A percentile compares a stretch with the other conserved stretches of the same genome.
phyloP scores from a whole-genome alignment of 2,797 vertebrate species.

The Dallia pectoralis region DNA sequence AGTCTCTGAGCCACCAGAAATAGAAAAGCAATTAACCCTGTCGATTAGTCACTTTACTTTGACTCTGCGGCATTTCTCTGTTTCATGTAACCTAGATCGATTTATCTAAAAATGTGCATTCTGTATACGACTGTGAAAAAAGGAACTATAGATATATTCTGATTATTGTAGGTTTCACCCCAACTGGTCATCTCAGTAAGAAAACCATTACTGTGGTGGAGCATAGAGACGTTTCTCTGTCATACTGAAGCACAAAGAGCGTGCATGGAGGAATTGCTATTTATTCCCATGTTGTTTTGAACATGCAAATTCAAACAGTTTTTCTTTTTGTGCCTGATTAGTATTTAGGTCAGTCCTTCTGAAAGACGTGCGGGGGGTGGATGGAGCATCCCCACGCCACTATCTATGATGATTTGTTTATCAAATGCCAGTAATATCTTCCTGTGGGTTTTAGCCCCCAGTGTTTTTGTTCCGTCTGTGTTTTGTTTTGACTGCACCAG shows the following conservation, averaged over 20 bases:
- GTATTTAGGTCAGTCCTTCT: constrained; percentile 26
- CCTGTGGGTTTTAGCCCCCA: not conserved
- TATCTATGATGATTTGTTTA: constrained; percentile 12
- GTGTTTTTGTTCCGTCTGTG: not conserved
- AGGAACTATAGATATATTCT: not conserved
- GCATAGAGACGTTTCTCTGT: not conserved
- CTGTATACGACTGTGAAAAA: not conserved
- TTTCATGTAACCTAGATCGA: not conserved
- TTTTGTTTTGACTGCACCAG: not conserved
- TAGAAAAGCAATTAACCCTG: not conserved
- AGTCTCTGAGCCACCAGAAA: not conserved
- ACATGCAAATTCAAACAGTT: not conserved
- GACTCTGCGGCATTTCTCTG: not conserved
- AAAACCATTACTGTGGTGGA: not conserved
- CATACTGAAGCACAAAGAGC: not conserved
- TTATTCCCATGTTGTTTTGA: not conserved
- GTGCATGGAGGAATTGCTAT: not conserved
- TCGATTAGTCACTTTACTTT: not conserved
- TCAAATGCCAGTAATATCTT: not conserved
- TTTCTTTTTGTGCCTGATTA: constrained; percentile 9
- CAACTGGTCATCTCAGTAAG: not conserved
- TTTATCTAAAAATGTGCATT: not conserved
- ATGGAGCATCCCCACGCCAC: constrained; percentile 4
- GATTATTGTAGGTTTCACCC: not conserved
- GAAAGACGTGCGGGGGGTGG: not conserved